These are phyloP conservation scores for Conchocele bisecta DNA, from an alignment of 2,888 invertebrate genomes.

Conservation along the genomic window DNA sequence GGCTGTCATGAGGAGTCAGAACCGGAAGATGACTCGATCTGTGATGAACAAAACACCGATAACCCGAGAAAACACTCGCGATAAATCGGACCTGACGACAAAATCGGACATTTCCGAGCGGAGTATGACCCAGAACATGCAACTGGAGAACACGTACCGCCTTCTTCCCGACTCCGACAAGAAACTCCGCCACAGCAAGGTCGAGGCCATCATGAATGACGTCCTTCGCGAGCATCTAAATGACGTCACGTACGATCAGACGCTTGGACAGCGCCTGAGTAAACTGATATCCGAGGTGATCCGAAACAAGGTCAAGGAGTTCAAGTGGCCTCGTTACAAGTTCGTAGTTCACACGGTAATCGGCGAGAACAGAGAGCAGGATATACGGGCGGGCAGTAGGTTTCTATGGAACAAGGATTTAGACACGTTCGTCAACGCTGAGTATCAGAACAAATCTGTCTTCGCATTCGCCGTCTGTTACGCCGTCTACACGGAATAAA, in stretches of 20 bases:
- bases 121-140: conserved; percentile 9
- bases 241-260: conserved; percentile 58
- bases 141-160: conserved; percentile 62
- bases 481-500: conserved; percentile 64
- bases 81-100: conserved; percentile 25
- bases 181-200: conserved; percentile 51
- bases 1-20: no score
- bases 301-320: conserved; percentile 61
- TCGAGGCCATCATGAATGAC: conserved; percentile 58
- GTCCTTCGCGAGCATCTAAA: conserved; percentile 52
- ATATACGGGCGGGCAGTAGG: conserved; percentile 64
- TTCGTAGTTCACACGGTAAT: conserved; percentile 66
- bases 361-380: conserved; percentile 64
- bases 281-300: conserved; percentile 62
- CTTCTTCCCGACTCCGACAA: conserved; percentile 54
- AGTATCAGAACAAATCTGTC: conserved; percentile 58
- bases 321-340: conserved; percentile 65
- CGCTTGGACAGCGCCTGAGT: conserved; percentile 56
- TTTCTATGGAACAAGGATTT: conserved; percentile 65
- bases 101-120: conserved; percentile 40
- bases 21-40: no score
- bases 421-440: conserved; percentile 63
- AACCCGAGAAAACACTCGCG: conserved; percentile 37
- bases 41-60: conserved; percentile 48
- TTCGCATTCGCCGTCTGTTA: conserved; percentile 68